Evolutionary conservation across 2,888 invertebrate genomes (phyloP).

Genomic region (Tenthredo livida): DNA sequence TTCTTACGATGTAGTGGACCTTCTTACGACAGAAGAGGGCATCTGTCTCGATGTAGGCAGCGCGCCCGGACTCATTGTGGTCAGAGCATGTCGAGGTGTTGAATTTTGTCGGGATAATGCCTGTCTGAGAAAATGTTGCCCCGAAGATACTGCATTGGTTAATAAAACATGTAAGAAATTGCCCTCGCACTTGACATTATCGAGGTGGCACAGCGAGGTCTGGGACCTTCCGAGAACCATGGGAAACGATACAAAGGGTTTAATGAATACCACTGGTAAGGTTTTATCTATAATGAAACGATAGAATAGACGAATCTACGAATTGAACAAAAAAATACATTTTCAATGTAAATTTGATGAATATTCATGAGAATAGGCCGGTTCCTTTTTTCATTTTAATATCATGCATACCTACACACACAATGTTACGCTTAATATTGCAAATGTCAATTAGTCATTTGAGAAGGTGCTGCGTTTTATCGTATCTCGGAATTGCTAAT

Average conservation of each 20-base stretch:
- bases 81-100: constrained; percentile 62
- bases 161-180: constrained; percentile 49
- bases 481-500: constrained; percentile 38
- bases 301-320: neutral
- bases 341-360: neutral
- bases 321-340: neutral
- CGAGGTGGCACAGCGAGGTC: constrained; percentile 17
- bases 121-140: constrained; percentile 76
- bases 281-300: neutral
- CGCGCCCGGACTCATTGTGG: constrained; percentile 56
- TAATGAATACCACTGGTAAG: constrained; percentile 52
- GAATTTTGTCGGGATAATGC: constrained; percentile 64
- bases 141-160: constrained; percentile 66
- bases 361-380: neutral
- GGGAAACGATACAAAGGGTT: constrained; percentile 41
- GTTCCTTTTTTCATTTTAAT: neutral
- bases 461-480: neutral
- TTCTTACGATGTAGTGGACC: neutral
- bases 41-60: constrained; percentile 67
- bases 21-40: constrained; percentile 60
- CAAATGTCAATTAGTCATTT: neutral
- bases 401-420: neutral
- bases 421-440: neutral
- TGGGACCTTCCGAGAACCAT: constrained; percentile 55
- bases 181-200: constrained; percentile 1